Conservation (phyloP, 2,113 vertebrate genomes). For the Chaetorhynchus papuensis region DNA sequence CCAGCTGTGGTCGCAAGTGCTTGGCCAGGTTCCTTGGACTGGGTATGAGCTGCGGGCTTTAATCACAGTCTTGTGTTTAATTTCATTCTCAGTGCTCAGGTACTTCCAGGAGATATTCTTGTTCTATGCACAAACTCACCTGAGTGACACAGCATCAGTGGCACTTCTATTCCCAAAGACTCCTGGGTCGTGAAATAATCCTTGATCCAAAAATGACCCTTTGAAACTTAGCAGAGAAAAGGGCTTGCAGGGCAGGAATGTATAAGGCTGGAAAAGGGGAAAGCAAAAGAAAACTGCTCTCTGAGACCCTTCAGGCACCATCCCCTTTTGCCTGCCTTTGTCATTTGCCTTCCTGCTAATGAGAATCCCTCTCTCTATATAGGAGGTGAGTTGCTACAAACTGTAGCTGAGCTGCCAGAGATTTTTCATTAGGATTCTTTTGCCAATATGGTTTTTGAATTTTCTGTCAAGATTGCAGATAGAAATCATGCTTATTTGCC, state of each 20-base stretch:
- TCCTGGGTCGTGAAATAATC: background rate
- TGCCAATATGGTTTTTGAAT: background rate
- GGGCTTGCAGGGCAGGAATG: background rate
- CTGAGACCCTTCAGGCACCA: fast-evolving
- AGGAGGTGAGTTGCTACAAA: background rate
- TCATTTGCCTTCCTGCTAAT: background rate
- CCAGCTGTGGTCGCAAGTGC: background rate
- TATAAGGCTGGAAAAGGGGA: background rate
- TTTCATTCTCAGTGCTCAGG: background rate
- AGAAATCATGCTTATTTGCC: background rate
- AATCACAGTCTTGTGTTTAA: background rate
- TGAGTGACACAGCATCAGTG: background rate
- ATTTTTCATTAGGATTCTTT: background rate
- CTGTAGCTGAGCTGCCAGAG: background rate
- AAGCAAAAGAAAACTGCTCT: background rate
- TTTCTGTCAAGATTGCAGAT: background rate
- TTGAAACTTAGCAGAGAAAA: background rate
- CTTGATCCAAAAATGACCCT: background rate
- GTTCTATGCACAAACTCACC: background rate
- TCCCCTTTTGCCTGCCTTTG: background rate
- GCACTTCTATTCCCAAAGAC: background rate
- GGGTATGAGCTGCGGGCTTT: background rate
- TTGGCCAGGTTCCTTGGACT: background rate
- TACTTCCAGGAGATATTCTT: background rate
- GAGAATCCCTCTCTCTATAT: background rate